phyloP scores from a whole-genome alignment of 2,797 vertebrate genomes.

The Channa striata region DNA sequence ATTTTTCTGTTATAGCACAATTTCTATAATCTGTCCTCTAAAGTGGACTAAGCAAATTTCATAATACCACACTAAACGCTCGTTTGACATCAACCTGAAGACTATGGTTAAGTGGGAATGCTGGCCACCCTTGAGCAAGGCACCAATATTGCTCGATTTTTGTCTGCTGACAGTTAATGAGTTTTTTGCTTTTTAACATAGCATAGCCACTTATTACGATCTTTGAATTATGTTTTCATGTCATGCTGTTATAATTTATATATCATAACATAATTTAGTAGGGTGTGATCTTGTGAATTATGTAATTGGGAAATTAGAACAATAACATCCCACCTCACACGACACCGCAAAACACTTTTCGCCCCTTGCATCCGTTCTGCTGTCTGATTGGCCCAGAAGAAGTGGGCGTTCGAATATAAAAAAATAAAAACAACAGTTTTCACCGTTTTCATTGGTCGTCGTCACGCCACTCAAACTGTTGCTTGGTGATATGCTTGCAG shows the following conservation, averaged over 20 bases:
- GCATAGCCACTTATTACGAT: neutral
- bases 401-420: constrained; percentile 34
- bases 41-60: neutral
- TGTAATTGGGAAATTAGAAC: constrained; percentile 79
- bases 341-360: constrained; percentile 55
- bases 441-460: constrained; percentile 63
- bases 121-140: constrained; percentile 8
- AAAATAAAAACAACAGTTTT: neutral
- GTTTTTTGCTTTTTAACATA: neutral
- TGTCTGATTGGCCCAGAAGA: constrained; percentile 65
- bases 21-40: neutral
- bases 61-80: neutral
- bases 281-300: constrained; percentile 68
- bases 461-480: constrained; percentile 77
- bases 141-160: neutral
- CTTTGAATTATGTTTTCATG: constrained; percentile 16
- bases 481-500: constrained; percentile 74
- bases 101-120: neutral
- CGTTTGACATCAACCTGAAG: neutral
- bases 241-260: constrained; percentile 1
- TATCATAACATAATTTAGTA: neutral
- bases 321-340: constrained; percentile 74
- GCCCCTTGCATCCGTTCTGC: constrained; percentile 8
- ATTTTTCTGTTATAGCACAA: neutral
- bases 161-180: neutral